A percentile compares a stretch with the other conserved stretches of the same genome.
phyloP scores from a whole-genome alignment of 2,888 invertebrate genomes.

The Drosophila multiciliata region DNA sequence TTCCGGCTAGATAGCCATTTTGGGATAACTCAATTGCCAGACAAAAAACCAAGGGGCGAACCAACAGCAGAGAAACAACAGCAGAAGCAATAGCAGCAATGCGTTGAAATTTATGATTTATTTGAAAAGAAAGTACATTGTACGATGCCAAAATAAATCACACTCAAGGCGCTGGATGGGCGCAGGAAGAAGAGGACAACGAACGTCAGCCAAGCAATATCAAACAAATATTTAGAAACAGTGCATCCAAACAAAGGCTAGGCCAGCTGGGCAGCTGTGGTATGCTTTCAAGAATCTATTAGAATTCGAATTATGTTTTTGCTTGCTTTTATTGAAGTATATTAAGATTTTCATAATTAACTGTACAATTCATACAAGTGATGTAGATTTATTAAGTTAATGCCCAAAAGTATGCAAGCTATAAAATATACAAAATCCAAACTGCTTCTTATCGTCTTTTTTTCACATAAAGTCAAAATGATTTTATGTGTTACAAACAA shows the following conservation, averaged over 20 bases:
- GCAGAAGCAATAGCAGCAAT: slow-evolving; percentile 37
- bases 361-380: not conserved
- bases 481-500: slow-evolving; percentile 5
- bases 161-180: slow-evolving; percentile 65
- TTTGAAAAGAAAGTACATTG: slow-evolving; percentile 79
- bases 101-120: slow-evolving; percentile 81
- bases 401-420: slow-evolving; percentile 9
- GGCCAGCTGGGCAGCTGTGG: not conserved
- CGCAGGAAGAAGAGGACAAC: slow-evolving; percentile 17
- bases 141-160: slow-evolving; percentile 77
- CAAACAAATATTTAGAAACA: slow-evolving; percentile 59
- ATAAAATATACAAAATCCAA: not conserved
- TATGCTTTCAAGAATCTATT: slow-evolving; percentile 8
- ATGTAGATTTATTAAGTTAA: not conserved
- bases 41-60: slow-evolving; percentile 1
- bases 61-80: slow-evolving; percentile 13
- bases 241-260: slow-evolving; percentile 2
- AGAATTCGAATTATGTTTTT: not conserved
- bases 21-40: slow-evolving; percentile 77
- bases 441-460: no score
- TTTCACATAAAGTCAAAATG: not conserved
- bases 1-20: slow-evolving; percentile 66
- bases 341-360: not conserved
- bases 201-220: slow-evolving; percentile 57
- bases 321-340: not conserved